Base-by-base conservation (phyloP, 2,113 vertebrate species). In the Melierax canorus region DNA sequence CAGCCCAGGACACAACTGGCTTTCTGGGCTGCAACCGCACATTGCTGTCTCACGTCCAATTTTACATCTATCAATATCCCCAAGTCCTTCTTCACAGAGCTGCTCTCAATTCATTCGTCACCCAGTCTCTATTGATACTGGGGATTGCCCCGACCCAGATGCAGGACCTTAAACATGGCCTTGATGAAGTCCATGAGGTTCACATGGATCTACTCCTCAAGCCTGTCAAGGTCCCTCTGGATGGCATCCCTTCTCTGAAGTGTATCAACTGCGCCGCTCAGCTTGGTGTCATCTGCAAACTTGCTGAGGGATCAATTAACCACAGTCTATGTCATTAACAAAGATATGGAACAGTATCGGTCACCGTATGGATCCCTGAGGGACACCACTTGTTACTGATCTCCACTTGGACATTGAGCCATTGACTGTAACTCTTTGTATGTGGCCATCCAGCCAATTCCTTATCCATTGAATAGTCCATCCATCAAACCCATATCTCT, bases 141-240 rank as follows among this genome's bases (percentile, higher is more conserved):
- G 3, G 1, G 4, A 69, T 15, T 69, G 10, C 30, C 10, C 20
- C 0, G 0, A 5, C 11, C 18, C 24, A 51, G 32, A 12, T 26
- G 9, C 12, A 60, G 22, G 29, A 27, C 8, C 7, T 83, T 45
- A 4, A 12, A 73, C 3, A 8, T 5, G 19, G 7, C 36, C 34
- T 63, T 36, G 17, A 20, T 56, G 29, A 68, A n/a, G 15, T 56
- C 29, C 48, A 24, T 12, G 34, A 41, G 10, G 22, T 34, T 63
- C 67, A 68, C 3, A 0, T 13, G 29, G 20, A 27, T 50, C 6
- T 9, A 29, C 9, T 56, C 71, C 36, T 79, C 15, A 74, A 51
- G 21, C 15, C 32, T 67, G 32, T 14, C 13, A n/a, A 11, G 14
- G 8, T 17, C 38, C 19, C 11, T 67, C 19, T n/a, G 29, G 29